Evolutionary conservation across 2,797 vertebrate species (phyloP), one percentile per base, ranked within the genome.

Genomic region (Muraenolepis orangiensis): DNA sequence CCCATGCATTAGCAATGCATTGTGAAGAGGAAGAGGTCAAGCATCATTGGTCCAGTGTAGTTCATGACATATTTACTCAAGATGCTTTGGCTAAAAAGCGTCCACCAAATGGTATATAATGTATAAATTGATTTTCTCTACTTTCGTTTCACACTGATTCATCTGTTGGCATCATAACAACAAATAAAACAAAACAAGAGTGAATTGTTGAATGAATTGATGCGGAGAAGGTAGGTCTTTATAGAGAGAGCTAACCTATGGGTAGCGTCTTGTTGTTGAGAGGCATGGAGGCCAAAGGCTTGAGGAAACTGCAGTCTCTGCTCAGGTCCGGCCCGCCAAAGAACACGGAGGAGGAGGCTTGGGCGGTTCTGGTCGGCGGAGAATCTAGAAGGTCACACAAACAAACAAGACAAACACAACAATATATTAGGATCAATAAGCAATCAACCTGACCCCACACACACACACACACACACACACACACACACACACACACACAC

Each of bases 181-280:
- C 8, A 2, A 18, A 61, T 11, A 26, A 26, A 61, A n/a, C 42
- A 23, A 57, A 57, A 8, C 2, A 23, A 23, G 16, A 70, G 1
- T 12, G 29, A 14, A 32, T 12, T 20, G 20, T 20, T 32, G 20
- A 68, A 28, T 34, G 26, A 32, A 29, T 66, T 13, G 30, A 68
- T 30, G 18, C 34, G 20, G 20, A 4, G 38, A 0, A 20, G 13
- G 3, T 8, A 66, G 2, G 12, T 38, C 42, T 11, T n/a, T n/a
- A n/a, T 67, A 70, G 73, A 34, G 66, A 20, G 57, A 20, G 66
- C 73, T 85, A 87, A 99, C 98, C 96, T 94, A 97, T 90, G 71
- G 95, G 90, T 82, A 95, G 94, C 4, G 95, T 91, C 92, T 98
- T 98, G 90, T 93, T 94, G 82, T 93, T 94, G 82, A 94, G 92